These are phyloP conservation scores for Tubulanus polymorphus DNA, from an alignment of 2,888 invertebrate species.

Conservation along the genomic window DNA sequence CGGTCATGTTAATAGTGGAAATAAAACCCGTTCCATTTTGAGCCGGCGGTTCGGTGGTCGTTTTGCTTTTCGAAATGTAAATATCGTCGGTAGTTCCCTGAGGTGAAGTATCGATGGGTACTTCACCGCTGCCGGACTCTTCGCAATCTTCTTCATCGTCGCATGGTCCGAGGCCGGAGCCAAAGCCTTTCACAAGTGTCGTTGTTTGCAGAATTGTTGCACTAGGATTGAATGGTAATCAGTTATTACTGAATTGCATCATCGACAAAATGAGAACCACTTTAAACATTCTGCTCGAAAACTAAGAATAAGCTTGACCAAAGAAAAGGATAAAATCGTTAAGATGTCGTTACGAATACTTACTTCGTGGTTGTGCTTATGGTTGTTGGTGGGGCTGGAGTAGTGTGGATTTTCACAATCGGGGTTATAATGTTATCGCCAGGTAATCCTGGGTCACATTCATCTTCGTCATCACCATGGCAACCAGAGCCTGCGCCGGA, in stretches of 20 bases:
- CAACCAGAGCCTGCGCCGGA: slow-evolving; percentile 90
- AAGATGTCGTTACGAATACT: too few relatives aligned
- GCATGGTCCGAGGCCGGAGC: slow-evolving; percentile 56
- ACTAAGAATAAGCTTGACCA: too few relatives aligned
- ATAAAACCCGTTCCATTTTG: slow-evolving; percentile 1
- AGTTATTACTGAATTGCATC: too few relatives aligned
- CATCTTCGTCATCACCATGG: slow-evolving; percentile 84
- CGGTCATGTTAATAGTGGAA: slow-evolving; percentile 15
- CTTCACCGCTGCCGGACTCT: slow-evolving; percentile 76
- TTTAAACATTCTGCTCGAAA: too few relatives aligned
- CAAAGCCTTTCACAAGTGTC: not conserved
- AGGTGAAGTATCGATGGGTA: slow-evolving; percentile 21
- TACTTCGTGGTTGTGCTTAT: too few relatives aligned
- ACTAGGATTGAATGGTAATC: too few relatives aligned
- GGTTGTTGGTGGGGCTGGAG: slow-evolving; percentile 29
- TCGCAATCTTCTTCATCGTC: slow-evolving; percentile 77
- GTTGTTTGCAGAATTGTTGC: not conserved
- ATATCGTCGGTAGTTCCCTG: slow-evolving; percentile 10
- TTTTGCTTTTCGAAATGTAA: not conserved
- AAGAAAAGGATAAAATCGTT: too few relatives aligned
- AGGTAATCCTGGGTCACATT: slow-evolving; percentile 72
- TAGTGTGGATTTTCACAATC: slow-evolving; percentile 71
- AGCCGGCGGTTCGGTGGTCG: not conserved
- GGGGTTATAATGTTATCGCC: slow-evolving; percentile 87
- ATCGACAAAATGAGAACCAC: too few relatives aligned